Base-by-base conservation (phyloP, 2,113 vertebrate genomes). In the Tyrannus savana region DNA sequence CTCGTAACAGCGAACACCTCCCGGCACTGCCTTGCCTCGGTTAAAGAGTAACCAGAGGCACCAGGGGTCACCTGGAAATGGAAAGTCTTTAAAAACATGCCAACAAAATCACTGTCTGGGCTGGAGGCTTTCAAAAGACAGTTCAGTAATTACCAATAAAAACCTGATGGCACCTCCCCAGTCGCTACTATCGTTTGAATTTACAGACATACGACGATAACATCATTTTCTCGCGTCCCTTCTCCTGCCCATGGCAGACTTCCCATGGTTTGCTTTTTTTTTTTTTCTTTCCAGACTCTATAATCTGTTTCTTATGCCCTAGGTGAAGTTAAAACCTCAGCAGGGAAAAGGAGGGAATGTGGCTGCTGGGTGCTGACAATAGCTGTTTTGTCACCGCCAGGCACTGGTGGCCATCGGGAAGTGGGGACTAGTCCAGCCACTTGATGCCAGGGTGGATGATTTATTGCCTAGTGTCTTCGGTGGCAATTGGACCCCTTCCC, bases 381-480 rank as follows among this genome's bases (percentile, higher is more conserved):
- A 96, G 98, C 96, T 97, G 98, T 98, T 99, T 98, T 99, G 99
- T 99, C 98, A 98, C 98, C 95, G 94, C 97, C 96, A 97, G 98
- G 98, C 98, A 87, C 97, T 97, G 98, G 98, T 98, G 98, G 97
- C 98, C 96, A 98, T 98, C 98, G 98, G 98, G 98, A 99, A 99
- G 98, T 98, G 95, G 90, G 98, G 98, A 97, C 95, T 59, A 93
- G 96, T 94, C 97, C 98, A 98, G 98, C 88, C 97, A 96, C 97
- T 97, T 68, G 97, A 97, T 99, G 99, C 98, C 98, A 98, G 98
- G 97, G 74, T 97, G 98, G 98, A 99, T 99, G 99, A 99, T 99
- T 99, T 99, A 99, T 99, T 99, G 98, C 98, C 98, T 98, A 96
- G 98, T 99, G 99, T 99, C 98, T 97, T 98, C 97, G 47, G 98